Base-by-base conservation (phyloP, 2,888 invertebrate species). In the Hirtodrosophila alboralis region DNA sequence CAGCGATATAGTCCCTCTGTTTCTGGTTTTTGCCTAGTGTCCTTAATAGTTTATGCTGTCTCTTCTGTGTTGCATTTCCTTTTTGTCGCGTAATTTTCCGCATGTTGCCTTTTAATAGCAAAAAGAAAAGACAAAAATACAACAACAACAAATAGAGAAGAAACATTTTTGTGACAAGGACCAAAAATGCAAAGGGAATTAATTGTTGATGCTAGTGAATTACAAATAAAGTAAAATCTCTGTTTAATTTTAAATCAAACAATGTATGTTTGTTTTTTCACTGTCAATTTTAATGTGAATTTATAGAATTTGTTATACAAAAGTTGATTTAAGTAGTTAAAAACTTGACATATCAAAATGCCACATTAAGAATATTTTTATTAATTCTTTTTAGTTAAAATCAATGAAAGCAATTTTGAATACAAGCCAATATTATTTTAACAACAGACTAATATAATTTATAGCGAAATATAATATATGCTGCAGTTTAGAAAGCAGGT, bases 31-130 rank as follows among this genome's bases (percentile, higher is more conserved):
- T 62, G 36, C 8, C 45, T 56, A 36, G 49, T 40, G 40, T 45
- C 48, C 59, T 59, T 84, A 73, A 65, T 84, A 70, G 74, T 76
- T 75, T 63, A 67, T 74, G 64, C 74, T 64, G 68, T 62, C 43
- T 56, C 8, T 45, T 65, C 52, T 67, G 45, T 58, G 41, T 43
- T 78, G 78, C 79, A 83, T 48, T 67, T 73, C 28, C 48, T 16
- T 66, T 74, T 65, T 59, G 77, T 61, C 76, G 79, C 85, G 75
- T 76, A 79, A 86, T 83, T 85, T 83, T 85, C 79, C 84, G 85
- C 80, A 85, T 70, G 67, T 66, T 79, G 85, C 64, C n/a, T 83
- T 74, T 70, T 54, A 63, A 64, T 47, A 36, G 40, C 16, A 37
- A 45, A 48, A 60, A 34, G 8, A 6, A 31, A 41, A 14, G 31